A percentile compares a stretch with the other conserved stretches of the same genome.
Evolutionary conservation across 2,888 invertebrate species (phyloP).

Genomic region (Tethea ocularis): DNA sequence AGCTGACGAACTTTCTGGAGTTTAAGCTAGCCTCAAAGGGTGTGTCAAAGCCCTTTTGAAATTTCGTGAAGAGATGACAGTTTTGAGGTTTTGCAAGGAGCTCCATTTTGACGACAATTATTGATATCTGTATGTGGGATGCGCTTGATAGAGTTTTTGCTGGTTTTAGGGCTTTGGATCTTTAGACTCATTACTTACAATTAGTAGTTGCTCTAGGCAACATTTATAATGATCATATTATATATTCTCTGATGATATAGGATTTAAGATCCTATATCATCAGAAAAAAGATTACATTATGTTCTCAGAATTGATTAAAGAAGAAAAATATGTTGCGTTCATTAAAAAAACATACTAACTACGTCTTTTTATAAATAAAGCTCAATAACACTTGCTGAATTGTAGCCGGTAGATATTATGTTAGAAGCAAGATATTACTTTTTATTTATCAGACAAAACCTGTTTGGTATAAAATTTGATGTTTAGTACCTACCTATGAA

Average conservation of each 20-base stretch:
- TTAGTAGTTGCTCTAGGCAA: background rate
- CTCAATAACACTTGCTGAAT: background rate
- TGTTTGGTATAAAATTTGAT: conserved; percentile 10
- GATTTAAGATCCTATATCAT: no score
- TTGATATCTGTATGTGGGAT: conserved; percentile 17
- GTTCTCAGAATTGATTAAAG: no score
- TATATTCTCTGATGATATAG: no score
- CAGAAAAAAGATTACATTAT: no score
- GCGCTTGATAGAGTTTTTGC: conserved; percentile 1
- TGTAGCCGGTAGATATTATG: no score
- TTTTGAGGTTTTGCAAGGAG: conserved; percentile 2
- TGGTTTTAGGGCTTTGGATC: background rate
- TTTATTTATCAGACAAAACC: background rate
- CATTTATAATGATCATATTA: no score
- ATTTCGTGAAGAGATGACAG: conserved; percentile 5
- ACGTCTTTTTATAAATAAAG: no score
- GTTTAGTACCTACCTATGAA: no score
- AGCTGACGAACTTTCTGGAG: conserved; percentile 42
- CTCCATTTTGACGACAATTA: conserved; percentile 24
- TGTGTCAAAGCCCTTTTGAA: conserved; percentile 18
- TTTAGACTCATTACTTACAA: background rate
- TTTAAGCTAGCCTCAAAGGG: conserved; percentile 48
- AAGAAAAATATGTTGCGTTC: no score
- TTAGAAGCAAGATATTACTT: no score
- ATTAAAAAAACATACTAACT: no score